These are phyloP conservation scores for Dryadula phaetusa DNA, from an alignment of 2,888 invertebrate genomes.

Conservation along the genomic window DNA sequence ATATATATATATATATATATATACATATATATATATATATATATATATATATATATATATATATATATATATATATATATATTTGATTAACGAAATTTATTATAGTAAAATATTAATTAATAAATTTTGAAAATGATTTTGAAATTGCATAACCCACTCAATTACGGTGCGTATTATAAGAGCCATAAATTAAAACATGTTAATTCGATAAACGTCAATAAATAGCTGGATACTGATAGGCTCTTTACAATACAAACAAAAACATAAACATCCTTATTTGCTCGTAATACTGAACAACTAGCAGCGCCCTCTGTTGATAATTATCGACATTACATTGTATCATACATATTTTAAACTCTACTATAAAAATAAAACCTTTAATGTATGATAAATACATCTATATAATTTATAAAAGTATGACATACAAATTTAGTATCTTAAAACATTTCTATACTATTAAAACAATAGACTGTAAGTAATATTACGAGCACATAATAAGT, in stretches of 20 bases:
- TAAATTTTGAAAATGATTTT: no score
- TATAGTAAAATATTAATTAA: no score
- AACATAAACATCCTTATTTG: constrained; percentile 39
- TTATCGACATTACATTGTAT: constrained; percentile 28
- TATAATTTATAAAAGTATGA: not conserved
- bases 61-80: no score
- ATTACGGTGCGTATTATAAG: no score
- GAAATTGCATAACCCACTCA: no score
- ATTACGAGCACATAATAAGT: not conserved
- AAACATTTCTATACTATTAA: not conserved
- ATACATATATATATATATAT: no score
- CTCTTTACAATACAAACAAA: constrained; percentile 38
- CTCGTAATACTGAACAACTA: constrained; percentile 20
- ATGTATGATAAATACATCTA: not conserved
- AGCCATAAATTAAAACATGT: constrained; percentile 34
- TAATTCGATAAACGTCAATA: constrained; percentile 40
- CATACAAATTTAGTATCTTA: not conserved
- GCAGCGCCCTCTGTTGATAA: constrained; percentile 44
- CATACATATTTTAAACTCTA: not conserved
- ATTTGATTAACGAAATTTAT: no score
- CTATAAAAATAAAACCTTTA: not conserved
- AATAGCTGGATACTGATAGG: constrained; percentile 32
- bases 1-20: no score
- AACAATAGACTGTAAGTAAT: not conserved
- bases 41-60: no score